Conservation (phyloP, 2,888 invertebrate species). For the Schrankia costaestrigalis region DNA sequence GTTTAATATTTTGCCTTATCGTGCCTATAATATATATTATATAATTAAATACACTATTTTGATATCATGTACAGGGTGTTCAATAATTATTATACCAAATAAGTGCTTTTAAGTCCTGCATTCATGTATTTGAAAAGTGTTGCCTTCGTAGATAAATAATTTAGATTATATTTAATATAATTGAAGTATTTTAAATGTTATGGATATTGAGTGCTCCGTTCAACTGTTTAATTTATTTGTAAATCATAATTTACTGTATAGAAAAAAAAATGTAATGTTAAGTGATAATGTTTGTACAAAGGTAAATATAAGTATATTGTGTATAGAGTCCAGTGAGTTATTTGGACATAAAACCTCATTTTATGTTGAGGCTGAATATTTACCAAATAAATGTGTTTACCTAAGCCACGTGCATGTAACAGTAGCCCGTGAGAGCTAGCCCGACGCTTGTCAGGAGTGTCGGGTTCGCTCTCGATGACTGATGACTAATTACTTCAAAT, state of each 20-base stretch:
- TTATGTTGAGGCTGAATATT: conserved; percentile 26
- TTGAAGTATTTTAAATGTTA: conserved; percentile 27
- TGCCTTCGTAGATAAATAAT: conserved; percentile 63
- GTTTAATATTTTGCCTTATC: conserved; percentile 61
- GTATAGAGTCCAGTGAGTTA: conserved; percentile 30
- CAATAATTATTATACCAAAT: conserved; percentile 76
- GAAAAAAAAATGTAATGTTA: conserved; percentile 24
- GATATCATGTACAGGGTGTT: conserved; percentile 78
- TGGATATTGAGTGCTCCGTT: conserved; percentile 38
- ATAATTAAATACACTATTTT: conserved; percentile 67
- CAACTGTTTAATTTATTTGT: conserved; percentile 56
- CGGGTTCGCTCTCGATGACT: conserved; percentile 20
- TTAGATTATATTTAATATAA: conserved; percentile 18
- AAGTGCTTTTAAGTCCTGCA: conserved; percentile 73
- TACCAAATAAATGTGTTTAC: conserved; percentile 23
- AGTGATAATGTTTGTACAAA: conserved; percentile 49
- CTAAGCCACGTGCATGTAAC: conserved; percentile 25
- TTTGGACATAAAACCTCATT: conserved; percentile 29
- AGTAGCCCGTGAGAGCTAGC: conserved; percentile 8
- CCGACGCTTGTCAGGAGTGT: background rate
- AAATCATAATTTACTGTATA: conserved; percentile 39
- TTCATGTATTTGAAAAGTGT: conserved; percentile 60
- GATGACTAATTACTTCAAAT: conserved; percentile 29
- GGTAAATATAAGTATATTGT: conserved; percentile 28
- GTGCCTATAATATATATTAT: conserved; percentile 63